These are phyloP conservation scores for Mylabris phalerata DNA, from an alignment of 1,140 invertebrate genomes.

Conservation along the genomic window DNA sequence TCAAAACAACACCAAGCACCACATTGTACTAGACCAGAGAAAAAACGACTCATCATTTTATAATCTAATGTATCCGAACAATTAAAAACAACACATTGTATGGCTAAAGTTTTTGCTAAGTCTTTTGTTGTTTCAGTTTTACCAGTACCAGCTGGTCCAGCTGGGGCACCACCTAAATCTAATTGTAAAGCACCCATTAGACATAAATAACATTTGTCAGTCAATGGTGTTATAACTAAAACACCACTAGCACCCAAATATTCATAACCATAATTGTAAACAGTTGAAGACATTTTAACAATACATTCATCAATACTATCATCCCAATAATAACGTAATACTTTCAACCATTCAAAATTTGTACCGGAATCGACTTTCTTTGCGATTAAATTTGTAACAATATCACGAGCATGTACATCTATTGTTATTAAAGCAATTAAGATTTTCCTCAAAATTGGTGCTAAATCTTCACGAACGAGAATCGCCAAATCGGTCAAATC, in stretches of 20 bases:
- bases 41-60: constrained; percentile 85
- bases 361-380: constrained; percentile 52
- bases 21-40: constrained; percentile 77
- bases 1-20: constrained; percentile 91
- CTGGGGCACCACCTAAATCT: constrained; percentile 76
- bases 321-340: constrained; percentile 87
- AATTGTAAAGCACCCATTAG: constrained; percentile 82
- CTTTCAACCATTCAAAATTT: constrained; percentile 85
- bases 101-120: constrained; percentile 77
- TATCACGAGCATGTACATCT: constrained; percentile 81
- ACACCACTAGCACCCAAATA: constrained; percentile 81
- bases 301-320: constrained; percentile 69
- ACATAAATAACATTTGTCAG: constrained; percentile 81
- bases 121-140: constrained; percentile 95
- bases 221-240: constrained; percentile 75
- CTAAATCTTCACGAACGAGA: constrained; percentile 65
- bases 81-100: constrained; percentile 87
- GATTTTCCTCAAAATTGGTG: constrained; percentile 61
- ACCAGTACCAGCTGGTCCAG: constrained; percentile 87
- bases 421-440: constrained; percentile 80
- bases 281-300: constrained; percentile 66
- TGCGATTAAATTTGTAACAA: constrained; percentile 64
- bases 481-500: constrained; percentile 71
- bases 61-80: constrained; percentile 80
- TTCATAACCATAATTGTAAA: constrained; percentile 84